These are phyloP conservation scores for Scaptomyza flava DNA, from an alignment of 2,888 invertebrate species.

Conservation along the genomic window DNA sequence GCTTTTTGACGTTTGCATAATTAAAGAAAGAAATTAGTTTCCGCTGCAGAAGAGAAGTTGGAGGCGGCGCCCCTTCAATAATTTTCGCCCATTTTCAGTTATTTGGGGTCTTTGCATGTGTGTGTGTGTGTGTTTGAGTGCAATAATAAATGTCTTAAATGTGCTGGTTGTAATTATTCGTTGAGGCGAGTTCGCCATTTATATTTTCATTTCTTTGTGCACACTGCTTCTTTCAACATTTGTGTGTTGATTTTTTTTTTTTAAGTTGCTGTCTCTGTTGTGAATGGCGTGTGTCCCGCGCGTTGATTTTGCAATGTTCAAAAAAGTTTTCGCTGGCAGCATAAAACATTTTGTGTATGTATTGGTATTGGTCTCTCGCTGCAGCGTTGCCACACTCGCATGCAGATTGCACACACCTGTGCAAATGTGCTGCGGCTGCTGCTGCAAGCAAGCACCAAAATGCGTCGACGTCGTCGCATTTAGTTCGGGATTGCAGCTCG, in stretches of 20 bases:
- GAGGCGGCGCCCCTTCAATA: slow-evolving; percentile 16
- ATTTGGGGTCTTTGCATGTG: slow-evolving; percentile 35
- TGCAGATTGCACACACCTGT: slow-evolving; percentile 72
- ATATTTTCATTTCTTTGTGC: slow-evolving; percentile 64
- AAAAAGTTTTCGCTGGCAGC: slow-evolving; percentile 59
- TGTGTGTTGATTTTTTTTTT: slow-evolving; percentile 19
- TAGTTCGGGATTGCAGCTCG: slow-evolving; percentile 36
- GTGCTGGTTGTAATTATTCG: slow-evolving; percentile 59
- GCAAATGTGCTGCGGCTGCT: slow-evolving; percentile 44
- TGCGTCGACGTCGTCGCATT: slow-evolving; percentile 32
- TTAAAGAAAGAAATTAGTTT: slow-evolving; percentile 44
- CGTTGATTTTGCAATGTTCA: slow-evolving; percentile 52
- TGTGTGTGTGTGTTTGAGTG: slow-evolving; percentile 29
- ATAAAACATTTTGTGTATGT: slow-evolving; percentile 74
- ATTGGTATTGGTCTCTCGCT: slow-evolving; percentile 64
- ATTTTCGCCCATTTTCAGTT: slow-evolving; percentile 42
- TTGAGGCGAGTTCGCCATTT: slow-evolving; percentile 68
- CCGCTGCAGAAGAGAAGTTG: not conserved
- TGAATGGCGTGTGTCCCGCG: slow-evolving; percentile 56
- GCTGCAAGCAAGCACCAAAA: slow-evolving; percentile 35
- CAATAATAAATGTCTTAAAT: slow-evolving; percentile 58
- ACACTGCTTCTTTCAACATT: slow-evolving; percentile 48
- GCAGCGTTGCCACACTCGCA: slow-evolving; percentile 77
- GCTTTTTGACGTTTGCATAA: slow-evolving; percentile 22
- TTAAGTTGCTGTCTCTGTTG: slow-evolving; percentile 26